phyloP scores from a whole-genome alignment of 2,888 invertebrate species.

The Yponomeuta sedellus region DNA sequence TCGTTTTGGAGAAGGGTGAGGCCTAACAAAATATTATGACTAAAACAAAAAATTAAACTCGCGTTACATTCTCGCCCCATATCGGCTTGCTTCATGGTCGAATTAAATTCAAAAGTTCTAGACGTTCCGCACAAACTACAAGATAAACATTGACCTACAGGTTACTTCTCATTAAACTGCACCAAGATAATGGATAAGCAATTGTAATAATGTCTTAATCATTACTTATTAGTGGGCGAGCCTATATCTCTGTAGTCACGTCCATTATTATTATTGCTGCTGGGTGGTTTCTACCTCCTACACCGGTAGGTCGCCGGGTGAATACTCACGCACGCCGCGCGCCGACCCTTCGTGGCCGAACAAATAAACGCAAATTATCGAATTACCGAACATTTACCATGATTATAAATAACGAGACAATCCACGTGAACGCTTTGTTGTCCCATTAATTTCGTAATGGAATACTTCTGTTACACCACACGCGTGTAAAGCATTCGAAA shows the following conservation, averaged over 20 bases:
- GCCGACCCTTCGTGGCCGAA: background rate
- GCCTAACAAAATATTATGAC: constrained; percentile 14
- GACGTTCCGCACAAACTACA: too few relatives aligned
- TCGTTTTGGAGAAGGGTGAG: constrained; percentile 29
- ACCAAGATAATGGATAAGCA: background rate
- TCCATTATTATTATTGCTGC: constrained; percentile 6
- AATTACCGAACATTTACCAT: constrained; percentile 33
- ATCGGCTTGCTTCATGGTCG: background rate
- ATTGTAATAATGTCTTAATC: constrained; percentile 12
- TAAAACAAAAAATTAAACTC: constrained; percentile 20
- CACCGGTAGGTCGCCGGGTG: background rate
- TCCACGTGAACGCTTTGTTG: constrained; percentile 24
- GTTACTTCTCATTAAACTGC: background rate
- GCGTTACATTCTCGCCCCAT: background rate
- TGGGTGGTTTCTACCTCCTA: background rate
- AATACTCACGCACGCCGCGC: constrained; percentile 4
- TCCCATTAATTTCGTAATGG: constrained; percentile 24
- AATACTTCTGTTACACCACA: background rate
- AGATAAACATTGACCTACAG: too few relatives aligned
- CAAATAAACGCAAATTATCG: constrained; percentile 38
- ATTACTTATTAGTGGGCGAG: background rate
- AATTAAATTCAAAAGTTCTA: constrained; percentile 23
- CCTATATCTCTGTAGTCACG: background rate
- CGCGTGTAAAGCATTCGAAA: background rate
- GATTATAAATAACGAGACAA: constrained; percentile 27